Evolutionary conservation across 2,113 vertebrate genomes (phyloP).

Genomic region (Apus apus): DNA sequence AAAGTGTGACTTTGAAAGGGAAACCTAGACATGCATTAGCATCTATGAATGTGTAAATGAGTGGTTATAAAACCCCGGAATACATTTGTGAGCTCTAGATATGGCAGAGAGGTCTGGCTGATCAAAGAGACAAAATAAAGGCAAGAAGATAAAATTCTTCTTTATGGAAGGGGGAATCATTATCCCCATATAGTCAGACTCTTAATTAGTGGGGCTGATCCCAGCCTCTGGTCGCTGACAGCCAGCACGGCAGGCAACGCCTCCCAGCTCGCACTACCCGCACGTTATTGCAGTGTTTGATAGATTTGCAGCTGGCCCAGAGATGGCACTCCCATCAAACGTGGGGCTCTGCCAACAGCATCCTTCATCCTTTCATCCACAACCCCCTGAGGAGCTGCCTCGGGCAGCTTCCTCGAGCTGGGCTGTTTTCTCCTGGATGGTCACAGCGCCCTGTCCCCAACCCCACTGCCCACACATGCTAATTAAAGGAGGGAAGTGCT

Average conservation of each 20-base stretch:
- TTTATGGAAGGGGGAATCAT: background rate
- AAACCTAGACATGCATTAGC: background rate
- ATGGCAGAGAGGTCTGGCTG: constrained; percentile 21
- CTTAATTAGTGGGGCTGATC: background rate
- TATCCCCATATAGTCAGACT: background rate
- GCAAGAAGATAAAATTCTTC: background rate
- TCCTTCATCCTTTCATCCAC: background rate
- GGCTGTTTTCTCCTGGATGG: rapidly evolving
- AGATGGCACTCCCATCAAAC: rapidly evolving
- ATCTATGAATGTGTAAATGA: constrained; percentile 19
- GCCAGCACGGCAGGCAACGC: background rate
- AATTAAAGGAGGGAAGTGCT: rapidly evolving
- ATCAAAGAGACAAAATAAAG: constrained; percentile 34
- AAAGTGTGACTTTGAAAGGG: background rate
- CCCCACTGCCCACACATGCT: rapidly evolving
- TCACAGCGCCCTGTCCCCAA: background rate
- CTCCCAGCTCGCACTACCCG: background rate
- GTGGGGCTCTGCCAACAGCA: background rate
- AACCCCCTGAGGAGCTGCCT: background rate
- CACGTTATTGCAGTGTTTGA: rapidly evolving
- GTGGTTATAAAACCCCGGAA: background rate
- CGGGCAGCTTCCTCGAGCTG: background rate
- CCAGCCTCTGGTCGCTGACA: background rate
- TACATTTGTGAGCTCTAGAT: background rate
- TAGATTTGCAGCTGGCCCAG: background rate